Base-by-base conservation (phyloP, 2,888 invertebrate genomes). In the Bombylius discolor region DNA sequence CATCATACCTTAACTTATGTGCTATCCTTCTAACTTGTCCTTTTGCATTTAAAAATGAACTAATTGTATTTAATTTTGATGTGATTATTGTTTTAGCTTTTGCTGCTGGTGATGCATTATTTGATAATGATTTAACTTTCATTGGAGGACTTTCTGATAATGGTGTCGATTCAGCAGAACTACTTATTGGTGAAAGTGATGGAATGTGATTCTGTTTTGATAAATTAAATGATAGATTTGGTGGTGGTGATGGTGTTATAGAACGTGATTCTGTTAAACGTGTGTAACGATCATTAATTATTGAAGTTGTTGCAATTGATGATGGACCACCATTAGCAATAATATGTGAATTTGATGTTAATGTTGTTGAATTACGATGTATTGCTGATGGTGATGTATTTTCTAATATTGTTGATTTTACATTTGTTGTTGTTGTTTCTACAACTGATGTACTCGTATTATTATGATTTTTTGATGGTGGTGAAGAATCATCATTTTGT, bases 241-340 rank as follows among this genome's bases (percentile, higher is more conserved):
- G 80, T 49, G 85, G 84, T 32, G 86, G 84, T n/a, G 86, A 86
- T 31, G 84, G 84, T 14, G 85, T 85, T 45, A 86, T 83, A 39
- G 87, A 87, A 55, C 87, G 79, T 5, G 88, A 86, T 71, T 89
- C 89, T 39, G 85, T 79, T 59, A 89, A 76, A 47, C 88, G 78
- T 48, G 82, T 79, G 70, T 89, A 82, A 71, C 83, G 79, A 63
- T 77, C 78, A 64, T 68, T 55, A 53, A 54, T 33, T 32, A 63
- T 62, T 54, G 61, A 62, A 23, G 60, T 51, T 32, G 59, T 58
- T 12, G 60, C 60, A 9, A 63, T 56, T 23, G 56, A 60, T 32
- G 59, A 52, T 0, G 59, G 4, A 13, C 50, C 53, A 33, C 54
- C 54, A 47, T 55, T 55, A 13, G 55, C 52, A 3, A 54, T 49